A percentile compares a stretch with the other conserved stretches of the same genome.
phyloP scores from a whole-genome alignment of 2,113 vertebrate genomes.

The Lonchura striata region DNA sequence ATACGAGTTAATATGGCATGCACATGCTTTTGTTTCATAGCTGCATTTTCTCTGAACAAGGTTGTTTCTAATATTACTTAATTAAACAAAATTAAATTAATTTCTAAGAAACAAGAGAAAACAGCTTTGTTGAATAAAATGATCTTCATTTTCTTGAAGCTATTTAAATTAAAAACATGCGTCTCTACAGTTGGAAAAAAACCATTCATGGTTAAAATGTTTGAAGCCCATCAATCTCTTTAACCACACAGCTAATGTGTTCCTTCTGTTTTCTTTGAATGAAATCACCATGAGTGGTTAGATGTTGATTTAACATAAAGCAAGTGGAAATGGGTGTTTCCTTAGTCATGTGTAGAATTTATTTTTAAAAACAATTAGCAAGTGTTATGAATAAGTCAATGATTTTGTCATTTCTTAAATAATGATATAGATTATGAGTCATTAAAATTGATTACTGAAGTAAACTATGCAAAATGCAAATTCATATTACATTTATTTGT shows the following conservation, averaged over 20 bases:
- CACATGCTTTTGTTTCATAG: slow-evolving; percentile 10
- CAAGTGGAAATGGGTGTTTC: slow-evolving; percentile 86
- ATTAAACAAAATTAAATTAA: slow-evolving; percentile 67
- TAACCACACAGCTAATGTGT: slow-evolving; percentile 82
- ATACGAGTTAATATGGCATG: background rate
- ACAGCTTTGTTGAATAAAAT: slow-evolving; percentile 67
- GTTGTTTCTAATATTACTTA: slow-evolving; percentile 55
- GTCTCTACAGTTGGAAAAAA: slow-evolving; percentile 75
- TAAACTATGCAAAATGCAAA: slow-evolving; percentile 61
- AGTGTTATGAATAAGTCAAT: slow-evolving; percentile 72
- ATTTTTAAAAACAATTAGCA: slow-evolving; percentile 79
- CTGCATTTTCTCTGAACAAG: slow-evolving; percentile 43
- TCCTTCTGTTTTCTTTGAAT: slow-evolving; percentile 86
- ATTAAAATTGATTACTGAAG: slow-evolving; percentile 69
- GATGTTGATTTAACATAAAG: slow-evolving; percentile 87
- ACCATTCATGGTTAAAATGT: slow-evolving; percentile 79
- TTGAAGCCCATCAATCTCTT: slow-evolving; percentile 85
- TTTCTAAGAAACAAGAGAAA: slow-evolving; percentile 70
- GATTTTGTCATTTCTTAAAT: slow-evolving; percentile 72
- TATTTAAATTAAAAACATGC: slow-evolving; percentile 83
- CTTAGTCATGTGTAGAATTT: slow-evolving; percentile 75
- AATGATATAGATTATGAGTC: slow-evolving; percentile 63
- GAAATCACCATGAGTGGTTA: slow-evolving; percentile 83
- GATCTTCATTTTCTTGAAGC: slow-evolving; percentile 72
- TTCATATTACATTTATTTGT: slow-evolving; percentile 43